A percentile compares a stretch with the other conserved stretches of the same genome.
phyloP scores from a whole-genome alignment of 2,888 invertebrate species.

The Cerastoderma edule region DNA sequence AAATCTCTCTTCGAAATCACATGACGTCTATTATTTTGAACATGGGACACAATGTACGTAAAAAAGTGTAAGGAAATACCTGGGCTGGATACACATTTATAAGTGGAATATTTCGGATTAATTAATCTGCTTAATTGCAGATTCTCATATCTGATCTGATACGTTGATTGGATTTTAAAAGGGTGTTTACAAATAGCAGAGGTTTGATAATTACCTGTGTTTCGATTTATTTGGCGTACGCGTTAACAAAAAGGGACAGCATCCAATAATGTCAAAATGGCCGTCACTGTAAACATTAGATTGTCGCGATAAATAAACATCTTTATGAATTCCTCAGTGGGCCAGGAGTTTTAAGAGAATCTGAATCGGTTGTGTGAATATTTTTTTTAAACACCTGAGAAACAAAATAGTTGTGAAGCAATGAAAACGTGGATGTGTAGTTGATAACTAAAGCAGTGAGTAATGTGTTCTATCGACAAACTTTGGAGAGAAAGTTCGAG shows the following conservation, averaged over 20 bases:
- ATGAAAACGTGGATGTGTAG: too few relatives aligned
- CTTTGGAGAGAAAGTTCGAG: neutral
- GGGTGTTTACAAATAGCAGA: neutral
- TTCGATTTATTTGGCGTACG: too few relatives aligned
- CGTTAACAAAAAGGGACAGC: slow-evolving; percentile 28
- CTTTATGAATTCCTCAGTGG: too few relatives aligned
- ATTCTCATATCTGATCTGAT: neutral
- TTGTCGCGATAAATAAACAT: slow-evolving; percentile 4
- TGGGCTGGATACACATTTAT: slow-evolving; percentile 13
- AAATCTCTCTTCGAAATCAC: slow-evolving; percentile 33
- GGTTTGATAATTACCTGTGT: slow-evolving; percentile 4
- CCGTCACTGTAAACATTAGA: slow-evolving; percentile 37
- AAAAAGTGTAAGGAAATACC: slow-evolving; percentile 32
- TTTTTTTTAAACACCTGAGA: too few relatives aligned
- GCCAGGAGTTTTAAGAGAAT: too few relatives aligned
- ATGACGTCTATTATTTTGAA: slow-evolving; percentile 43
- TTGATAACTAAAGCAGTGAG: too few relatives aligned
- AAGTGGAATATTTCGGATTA: neutral
- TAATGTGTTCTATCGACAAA: slow-evolving; percentile 9
- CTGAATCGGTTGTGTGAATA: too few relatives aligned
- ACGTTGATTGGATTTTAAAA: neutral
- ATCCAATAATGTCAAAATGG: slow-evolving; percentile 42
- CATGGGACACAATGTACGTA: slow-evolving; percentile 28
- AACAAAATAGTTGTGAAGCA: too few relatives aligned
- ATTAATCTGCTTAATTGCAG: neutral